These are phyloP conservation scores for Oligia latruncula DNA, from an alignment of 2,888 invertebrate species.

Conservation along the genomic window DNA sequence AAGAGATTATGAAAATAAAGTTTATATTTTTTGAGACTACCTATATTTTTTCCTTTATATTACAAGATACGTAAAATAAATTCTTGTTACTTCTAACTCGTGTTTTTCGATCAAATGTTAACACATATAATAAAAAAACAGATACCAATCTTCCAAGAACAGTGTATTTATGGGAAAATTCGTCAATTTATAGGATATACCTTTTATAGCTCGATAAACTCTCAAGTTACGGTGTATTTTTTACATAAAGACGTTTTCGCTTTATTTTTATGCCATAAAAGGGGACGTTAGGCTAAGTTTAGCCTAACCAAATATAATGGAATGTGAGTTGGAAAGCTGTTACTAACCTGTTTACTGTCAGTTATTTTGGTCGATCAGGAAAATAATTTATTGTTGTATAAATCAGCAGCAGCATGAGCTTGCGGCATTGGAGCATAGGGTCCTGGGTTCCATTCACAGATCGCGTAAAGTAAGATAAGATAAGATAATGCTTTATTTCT, in stretches of 20 bases:
- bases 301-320: constrained; percentile 24
- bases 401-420: too few species aligned
- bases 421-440: too few species aligned
- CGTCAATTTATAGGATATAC: constrained; percentile 51
- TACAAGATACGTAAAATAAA: neutral
- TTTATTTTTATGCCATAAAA: constrained; percentile 52
- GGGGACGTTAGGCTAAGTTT: constrained; percentile 28
- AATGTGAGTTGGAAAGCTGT: constrained; percentile 3
- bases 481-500: too few species aligned
- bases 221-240: constrained; percentile 52
- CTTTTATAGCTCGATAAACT: constrained; percentile 59
- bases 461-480: too few species aligned
- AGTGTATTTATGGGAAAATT: constrained; percentile 31
- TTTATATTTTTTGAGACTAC: too few species aligned
- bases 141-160: constrained; percentile 27
- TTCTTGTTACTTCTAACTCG: constrained; percentile 10
- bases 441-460: too few species aligned
- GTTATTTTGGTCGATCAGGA: neutral
- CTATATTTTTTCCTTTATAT: neutral
- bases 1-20: too few species aligned
- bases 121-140: constrained; percentile 44
- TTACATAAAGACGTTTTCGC: constrained; percentile 51
- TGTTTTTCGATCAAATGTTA: constrained; percentile 22
- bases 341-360: neutral
- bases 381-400: neutral